These are phyloP conservation scores for Bradypodion ventrale DNA, from an alignment of 2,797 vertebrate species.

Conservation along the genomic window DNA sequence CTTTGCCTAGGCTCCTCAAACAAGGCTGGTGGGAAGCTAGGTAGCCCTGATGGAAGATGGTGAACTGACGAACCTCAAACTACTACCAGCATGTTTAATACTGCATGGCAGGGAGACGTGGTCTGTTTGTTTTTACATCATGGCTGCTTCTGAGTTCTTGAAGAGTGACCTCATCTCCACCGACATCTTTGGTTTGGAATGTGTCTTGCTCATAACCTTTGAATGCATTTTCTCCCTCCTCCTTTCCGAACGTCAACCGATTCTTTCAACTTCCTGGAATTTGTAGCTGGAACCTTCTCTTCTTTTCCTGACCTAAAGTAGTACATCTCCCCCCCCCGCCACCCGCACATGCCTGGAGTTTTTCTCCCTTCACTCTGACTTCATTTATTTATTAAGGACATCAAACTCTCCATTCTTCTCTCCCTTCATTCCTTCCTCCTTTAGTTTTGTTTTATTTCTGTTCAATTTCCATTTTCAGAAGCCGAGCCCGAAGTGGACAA, in stretches of 20 bases:
- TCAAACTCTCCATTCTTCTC: constrained; percentile 48
- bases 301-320: constrained; percentile 39
- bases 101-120: constrained; percentile 55
- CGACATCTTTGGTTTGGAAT: constrained; percentile 37
- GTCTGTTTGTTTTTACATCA: constrained; percentile 53
- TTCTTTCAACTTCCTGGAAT: constrained; percentile 60
- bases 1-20: constrained; percentile 53
- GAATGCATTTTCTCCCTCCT: constrained; percentile 20
- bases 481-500: constrained; percentile 89
- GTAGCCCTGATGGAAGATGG: constrained; percentile 55
- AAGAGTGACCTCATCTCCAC: constrained; percentile 44
- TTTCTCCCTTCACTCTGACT: neutral
- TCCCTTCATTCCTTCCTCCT: neutral
- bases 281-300: constrained; percentile 52
- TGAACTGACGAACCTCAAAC: constrained; percentile 63
- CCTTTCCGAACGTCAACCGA: constrained; percentile 60
- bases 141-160: constrained; percentile 53
- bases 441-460: constrained; percentile 6
- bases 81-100: constrained; percentile 72
- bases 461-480: constrained; percentile 79
- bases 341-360: too few relatives aligned
- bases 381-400: neutral
- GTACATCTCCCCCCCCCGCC: constrained; percentile 27
- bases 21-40: constrained; percentile 31
- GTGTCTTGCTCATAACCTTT: constrained; percentile 37